Conservation (phyloP, 2,797 vertebrate genomes). For the Pipistrellus pygmaeus region DNA sequence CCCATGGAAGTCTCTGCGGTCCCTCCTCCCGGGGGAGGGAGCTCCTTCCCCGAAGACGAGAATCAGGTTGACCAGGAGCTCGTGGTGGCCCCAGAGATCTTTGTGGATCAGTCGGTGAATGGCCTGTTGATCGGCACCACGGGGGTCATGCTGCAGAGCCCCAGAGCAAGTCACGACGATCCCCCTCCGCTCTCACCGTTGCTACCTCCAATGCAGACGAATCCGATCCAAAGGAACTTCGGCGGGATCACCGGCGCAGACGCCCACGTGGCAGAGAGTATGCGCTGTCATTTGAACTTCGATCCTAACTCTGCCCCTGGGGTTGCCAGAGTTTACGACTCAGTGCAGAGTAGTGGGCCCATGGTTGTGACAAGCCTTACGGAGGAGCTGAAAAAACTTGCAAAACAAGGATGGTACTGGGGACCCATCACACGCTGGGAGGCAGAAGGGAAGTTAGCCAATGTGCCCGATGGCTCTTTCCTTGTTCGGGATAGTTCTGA, state of each 20-base stretch:
- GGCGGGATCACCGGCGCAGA: slow-evolving; percentile 92
- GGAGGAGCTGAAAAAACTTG: slow-evolving; percentile 98
- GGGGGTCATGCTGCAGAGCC: slow-evolving; percentile 94
- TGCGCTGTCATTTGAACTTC: slow-evolving; percentile 98
- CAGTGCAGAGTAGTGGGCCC: slow-evolving; percentile 95
- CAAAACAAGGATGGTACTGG: slow-evolving; percentile 99
- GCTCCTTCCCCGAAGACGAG: slow-evolving; percentile 91
- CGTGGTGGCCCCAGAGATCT: slow-evolving; percentile 92
- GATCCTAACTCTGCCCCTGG: slow-evolving; percentile 97
- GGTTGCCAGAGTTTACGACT: slow-evolving; percentile 97
- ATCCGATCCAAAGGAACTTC: slow-evolving; percentile 94
- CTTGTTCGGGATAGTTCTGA: slow-evolving; percentile 98
- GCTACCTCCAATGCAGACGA: slow-evolving; percentile 94
- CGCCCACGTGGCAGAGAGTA: slow-evolving; percentile 93
- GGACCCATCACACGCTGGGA: slow-evolving; percentile 99
- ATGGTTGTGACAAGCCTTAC: slow-evolving; percentile 99
- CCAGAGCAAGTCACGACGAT: slow-evolving; percentile 88
- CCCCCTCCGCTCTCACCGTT: slow-evolving; percentile 95
- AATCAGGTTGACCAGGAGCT: slow-evolving; percentile 91
- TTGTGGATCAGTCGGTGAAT: slow-evolving; percentile 94
- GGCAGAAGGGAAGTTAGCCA: slow-evolving; percentile 97
- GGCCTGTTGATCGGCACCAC: slow-evolving; percentile 94
- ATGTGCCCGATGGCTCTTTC: slow-evolving; percentile 96
- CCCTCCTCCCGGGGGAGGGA: slow-evolving; percentile 89
- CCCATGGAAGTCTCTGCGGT: slow-evolving; percentile 96